phyloP scores from a whole-genome alignment of 2,888 invertebrate genomes.

The Trichogramma evanescens region DNA sequence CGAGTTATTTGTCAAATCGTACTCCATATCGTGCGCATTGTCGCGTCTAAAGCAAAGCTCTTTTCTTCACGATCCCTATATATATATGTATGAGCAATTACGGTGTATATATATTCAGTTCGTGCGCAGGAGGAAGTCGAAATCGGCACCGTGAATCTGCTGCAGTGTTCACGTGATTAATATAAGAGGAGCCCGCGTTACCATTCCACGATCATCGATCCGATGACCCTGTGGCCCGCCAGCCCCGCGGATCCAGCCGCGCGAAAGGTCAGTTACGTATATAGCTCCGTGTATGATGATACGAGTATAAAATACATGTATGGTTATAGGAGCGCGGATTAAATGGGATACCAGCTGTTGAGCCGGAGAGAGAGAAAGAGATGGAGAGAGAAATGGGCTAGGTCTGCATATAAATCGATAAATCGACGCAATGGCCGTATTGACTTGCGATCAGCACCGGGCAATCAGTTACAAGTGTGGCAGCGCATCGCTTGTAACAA shows the following conservation, averaged over 20 bases:
- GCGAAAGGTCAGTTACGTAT: conserved; percentile 27
- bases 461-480: not conserved
- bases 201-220: conserved; percentile 37
- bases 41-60: too few species aligned
- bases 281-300: too few species aligned
- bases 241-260: conserved; percentile 32
- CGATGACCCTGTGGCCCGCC: conserved; percentile 36
- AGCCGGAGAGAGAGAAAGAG: not conserved
- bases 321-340: too few species aligned
- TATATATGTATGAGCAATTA: too few species aligned
- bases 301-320: too few species aligned
- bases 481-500: too few species aligned
- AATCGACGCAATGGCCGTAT: not conserved
- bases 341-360: too few species aligned
- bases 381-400: not conserved
- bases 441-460: conserved; percentile 4
- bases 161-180: conserved; percentile 17
- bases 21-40: not conserved
- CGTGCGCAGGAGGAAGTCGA: not conserved
- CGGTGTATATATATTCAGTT: not conserved
- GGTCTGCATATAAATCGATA: conserved; percentile 10
- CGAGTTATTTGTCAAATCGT: conserved; percentile 16
- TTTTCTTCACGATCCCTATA: not conserved
- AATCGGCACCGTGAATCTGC: conserved; percentile 1
- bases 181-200: conserved; percentile 20